phyloP scores from a whole-genome alignment of 2,888 invertebrate genomes.

The Idaea straminata region DNA sequence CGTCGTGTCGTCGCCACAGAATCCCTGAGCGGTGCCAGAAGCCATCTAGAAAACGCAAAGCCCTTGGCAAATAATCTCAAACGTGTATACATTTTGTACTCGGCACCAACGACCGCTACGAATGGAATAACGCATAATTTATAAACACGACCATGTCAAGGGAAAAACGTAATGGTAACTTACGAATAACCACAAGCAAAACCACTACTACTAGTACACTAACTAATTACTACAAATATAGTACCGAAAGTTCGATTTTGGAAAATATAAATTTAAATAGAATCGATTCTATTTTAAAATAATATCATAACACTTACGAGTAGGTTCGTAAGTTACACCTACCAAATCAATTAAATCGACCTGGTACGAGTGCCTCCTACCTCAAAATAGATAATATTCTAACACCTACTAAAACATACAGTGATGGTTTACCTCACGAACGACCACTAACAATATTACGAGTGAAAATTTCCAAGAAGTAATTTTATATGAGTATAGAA shows the following conservation, averaged over 20 bases:
- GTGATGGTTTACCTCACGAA: not conserved
- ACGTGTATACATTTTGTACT: slow-evolving; percentile 31
- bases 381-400: too few species aligned
- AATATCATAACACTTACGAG: too few species aligned
- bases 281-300: too few species aligned
- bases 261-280: too few species aligned
- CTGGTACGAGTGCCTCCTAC: too few species aligned
- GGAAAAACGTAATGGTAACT: slow-evolving; percentile 22
- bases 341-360: too few species aligned
- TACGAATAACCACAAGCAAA: not conserved
- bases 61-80: slow-evolving; percentile 53
- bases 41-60: slow-evolving; percentile 47
- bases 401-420: not conserved
- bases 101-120: slow-evolving; percentile 19
- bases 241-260: not conserved
- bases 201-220: not conserved
- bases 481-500: not conserved
- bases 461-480: not conserved
- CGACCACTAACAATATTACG: not conserved
- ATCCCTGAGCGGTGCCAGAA: slow-evolving; percentile 46
- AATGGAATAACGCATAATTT: slow-evolving; percentile 34
- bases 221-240: not conserved
- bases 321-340: too few species aligned
- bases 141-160: slow-evolving; percentile 30
- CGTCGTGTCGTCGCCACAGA: slow-evolving; percentile 31